Percentiles rank a stretch among this genome's conserved stretches.
Evolutionary conservation across 2,113 vertebrate species (phyloP).

Genomic region (Narcine bancroftii): DNA sequence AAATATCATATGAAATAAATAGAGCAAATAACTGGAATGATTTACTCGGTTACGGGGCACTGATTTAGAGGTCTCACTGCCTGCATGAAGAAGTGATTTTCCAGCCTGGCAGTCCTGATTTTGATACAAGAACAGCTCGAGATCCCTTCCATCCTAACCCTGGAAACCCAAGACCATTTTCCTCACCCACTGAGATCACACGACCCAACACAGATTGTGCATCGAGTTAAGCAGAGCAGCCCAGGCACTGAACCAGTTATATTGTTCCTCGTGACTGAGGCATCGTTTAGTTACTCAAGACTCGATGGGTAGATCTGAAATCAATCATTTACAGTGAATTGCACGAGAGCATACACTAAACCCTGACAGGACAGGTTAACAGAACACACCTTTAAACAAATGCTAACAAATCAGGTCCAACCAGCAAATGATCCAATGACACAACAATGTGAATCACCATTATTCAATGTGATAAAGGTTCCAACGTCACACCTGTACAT

Average conservation of each 20-base stretch:
- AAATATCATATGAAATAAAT: no score
- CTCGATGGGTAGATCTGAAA: not conserved
- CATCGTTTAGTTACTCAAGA: not conserved
- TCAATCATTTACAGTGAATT: not conserved
- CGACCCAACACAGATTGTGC: not conserved
- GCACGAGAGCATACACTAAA: not conserved
- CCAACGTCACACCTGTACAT: no score
- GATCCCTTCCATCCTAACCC: not conserved
- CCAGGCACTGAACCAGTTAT: not conserved
- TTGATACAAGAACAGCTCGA: no score
- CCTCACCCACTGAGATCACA: not conserved
- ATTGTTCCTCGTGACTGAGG: not conserved
- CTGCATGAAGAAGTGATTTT: no score
- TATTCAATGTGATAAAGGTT: not conserved
- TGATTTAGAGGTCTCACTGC: no score
- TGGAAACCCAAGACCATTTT: not conserved
- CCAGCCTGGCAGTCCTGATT: no score
- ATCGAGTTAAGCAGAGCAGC: not conserved
- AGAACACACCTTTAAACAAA: not conserved
- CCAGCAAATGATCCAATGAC: no score
- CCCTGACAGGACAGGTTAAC: not conserved
- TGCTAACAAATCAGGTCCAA: not conserved
- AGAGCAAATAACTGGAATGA: no score
- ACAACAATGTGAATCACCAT: not conserved
- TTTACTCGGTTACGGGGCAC: no score